Percentiles rank a stretch among this genome's conserved stretches.
Evolutionary conservation across 2,797 vertebrate genomes (phyloP).

Genomic region (Sebastes matsubarae): DNA sequence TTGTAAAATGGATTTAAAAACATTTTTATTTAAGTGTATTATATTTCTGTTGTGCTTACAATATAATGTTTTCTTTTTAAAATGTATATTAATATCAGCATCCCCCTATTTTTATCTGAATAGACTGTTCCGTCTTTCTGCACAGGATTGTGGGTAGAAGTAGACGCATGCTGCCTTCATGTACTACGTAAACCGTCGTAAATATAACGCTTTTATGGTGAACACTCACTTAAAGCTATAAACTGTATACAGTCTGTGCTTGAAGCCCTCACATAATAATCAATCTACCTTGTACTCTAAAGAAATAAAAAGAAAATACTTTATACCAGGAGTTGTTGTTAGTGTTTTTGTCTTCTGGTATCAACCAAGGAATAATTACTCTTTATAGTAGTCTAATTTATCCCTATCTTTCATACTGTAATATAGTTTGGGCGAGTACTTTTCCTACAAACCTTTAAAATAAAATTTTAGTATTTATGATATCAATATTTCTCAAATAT

Average conservation of each 20-base stretch:
- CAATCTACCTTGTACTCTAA: fast-evolving
- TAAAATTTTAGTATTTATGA: no score
- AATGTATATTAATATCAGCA: fast-evolving
- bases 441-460: no score
- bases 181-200: fast-evolving
- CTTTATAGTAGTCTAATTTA: no score
- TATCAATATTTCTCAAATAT: no score
- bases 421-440: no score
- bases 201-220: fast-evolving
- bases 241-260: no score
- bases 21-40: fast-evolving
- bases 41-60: fast-evolving
- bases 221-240: fast-evolving
- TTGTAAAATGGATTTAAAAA: fast-evolving
- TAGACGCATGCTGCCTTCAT: slow-evolving; percentile 14
- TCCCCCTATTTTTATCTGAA: not conserved
- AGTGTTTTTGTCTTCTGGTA: fast-evolving
- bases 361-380: fast-evolving
- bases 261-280: not conserved
- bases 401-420: no score
- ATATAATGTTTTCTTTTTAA: fast-evolving
- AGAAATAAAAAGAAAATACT: fast-evolving
- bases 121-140: slow-evolving; percentile 42
- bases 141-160: slow-evolving; percentile 72
- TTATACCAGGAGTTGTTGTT: fast-evolving